Evolutionary conservation across 2,888 invertebrate species (phyloP).

Genomic region (Synanthedon formicaeformis): DNA sequence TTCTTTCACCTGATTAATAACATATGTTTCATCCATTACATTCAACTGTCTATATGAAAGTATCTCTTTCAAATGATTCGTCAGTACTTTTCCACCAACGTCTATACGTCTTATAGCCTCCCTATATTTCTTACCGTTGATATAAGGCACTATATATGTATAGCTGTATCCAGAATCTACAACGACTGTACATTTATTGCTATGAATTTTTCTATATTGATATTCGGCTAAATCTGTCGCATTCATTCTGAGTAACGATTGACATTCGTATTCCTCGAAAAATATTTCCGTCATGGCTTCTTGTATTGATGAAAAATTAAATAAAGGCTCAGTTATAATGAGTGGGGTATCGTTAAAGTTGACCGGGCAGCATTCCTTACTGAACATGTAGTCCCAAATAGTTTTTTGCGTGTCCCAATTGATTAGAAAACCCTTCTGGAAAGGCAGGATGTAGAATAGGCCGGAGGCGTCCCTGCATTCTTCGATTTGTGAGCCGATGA

Average conservation of each 20-base stretch:
- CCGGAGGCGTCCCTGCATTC: constrained; percentile 97
- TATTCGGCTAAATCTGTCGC: constrained; percentile 85
- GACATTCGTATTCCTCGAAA: constrained; percentile 97
- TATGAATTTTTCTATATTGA: constrained; percentile 67
- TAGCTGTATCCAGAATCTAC: constrained; percentile 97
- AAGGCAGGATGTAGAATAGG: constrained; percentile 92
- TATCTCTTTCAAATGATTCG: constrained; percentile 97
- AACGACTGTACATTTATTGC: constrained; percentile 79
- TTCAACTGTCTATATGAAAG: constrained; percentile 96
- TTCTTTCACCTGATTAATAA: constrained; percentile 98
- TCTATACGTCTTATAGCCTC: constrained; percentile 85
- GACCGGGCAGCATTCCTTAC: constrained; percentile 84
- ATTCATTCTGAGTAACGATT: constrained; percentile 82
- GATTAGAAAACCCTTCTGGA: constrained; percentile 93
- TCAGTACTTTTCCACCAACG: constrained; percentile 95
- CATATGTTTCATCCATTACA: constrained; percentile 98
- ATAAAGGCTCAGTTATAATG: constrained; percentile 93
- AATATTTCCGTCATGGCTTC: constrained; percentile 96
- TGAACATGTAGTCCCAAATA: constrained; percentile 96
- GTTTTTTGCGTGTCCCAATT: constrained; percentile 98
- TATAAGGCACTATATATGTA: constrained; percentile 93
- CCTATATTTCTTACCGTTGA: constrained; percentile 77
- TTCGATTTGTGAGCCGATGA: constrained; percentile 92
- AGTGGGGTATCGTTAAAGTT: constrained; percentile 82
- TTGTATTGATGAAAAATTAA: constrained; percentile 92